Percentiles rank a stretch among this genome's conserved stretches.
These are phyloP conservation scores for Oxycera nigricornis DNA, from an alignment of 2,888 invertebrate species.

Conservation along the genomic window DNA sequence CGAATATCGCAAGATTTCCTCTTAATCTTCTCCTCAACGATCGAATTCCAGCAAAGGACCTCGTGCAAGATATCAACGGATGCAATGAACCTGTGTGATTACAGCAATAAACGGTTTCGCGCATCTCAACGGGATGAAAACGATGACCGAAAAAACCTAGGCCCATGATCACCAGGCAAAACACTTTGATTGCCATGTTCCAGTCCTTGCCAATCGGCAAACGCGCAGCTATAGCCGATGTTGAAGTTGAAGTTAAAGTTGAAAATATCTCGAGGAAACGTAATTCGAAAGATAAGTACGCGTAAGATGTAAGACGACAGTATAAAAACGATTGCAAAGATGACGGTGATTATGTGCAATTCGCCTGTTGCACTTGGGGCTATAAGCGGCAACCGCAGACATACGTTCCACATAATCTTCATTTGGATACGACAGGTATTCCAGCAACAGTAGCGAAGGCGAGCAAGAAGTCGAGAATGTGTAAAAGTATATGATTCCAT, in stretches of 20 bases:
- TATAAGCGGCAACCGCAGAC: slow-evolving; percentile 31
- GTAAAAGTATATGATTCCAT: background rate
- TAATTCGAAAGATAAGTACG: slow-evolving; percentile 34
- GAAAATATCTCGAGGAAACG: slow-evolving; percentile 7
- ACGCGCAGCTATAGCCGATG: too few relatives aligned
- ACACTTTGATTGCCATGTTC: slow-evolving; percentile 12
- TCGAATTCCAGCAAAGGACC: slow-evolving; percentile 27
- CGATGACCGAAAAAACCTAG: slow-evolving; percentile 22
- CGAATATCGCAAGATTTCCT: slow-evolving; percentile 14
- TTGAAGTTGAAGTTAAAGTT: background rate
- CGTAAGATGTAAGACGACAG: slow-evolving; percentile 38
- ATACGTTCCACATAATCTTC: slow-evolving; percentile 34
- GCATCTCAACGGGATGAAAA: slow-evolving; percentile 32
- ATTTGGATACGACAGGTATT: slow-evolving; percentile 24
- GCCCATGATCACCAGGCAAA: slow-evolving; percentile 3
- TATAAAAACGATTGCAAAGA: slow-evolving; percentile 41
- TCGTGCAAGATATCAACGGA: slow-evolving; percentile 8
- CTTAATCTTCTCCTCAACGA: background rate
- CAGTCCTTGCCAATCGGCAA: background rate
- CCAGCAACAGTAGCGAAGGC: slow-evolving; percentile 25
- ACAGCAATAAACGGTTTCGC: slow-evolving; percentile 47
- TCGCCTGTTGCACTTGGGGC: slow-evolving; percentile 40
- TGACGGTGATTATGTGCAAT: slow-evolving; percentile 47
- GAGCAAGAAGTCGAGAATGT: background rate
- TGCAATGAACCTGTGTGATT: slow-evolving; percentile 42